phyloP scores from a whole-genome alignment of 2,888 invertebrate genomes.

The Pediacus dermestoides region DNA sequence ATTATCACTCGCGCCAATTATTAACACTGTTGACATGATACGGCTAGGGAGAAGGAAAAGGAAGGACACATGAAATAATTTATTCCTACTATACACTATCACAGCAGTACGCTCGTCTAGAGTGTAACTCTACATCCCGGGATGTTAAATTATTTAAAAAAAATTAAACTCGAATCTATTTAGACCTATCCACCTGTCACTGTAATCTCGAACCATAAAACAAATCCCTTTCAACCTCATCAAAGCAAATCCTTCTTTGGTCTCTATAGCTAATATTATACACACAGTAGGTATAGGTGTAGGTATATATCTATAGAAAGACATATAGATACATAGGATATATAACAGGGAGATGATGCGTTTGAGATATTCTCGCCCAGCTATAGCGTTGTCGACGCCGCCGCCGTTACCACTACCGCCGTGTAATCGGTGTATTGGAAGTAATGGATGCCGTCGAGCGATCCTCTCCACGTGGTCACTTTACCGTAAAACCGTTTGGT shows the following conservation, averaged over 20 bases:
- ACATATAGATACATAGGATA: neutral
- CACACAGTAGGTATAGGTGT: neutral
- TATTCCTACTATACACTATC: too few species aligned
- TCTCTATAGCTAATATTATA: too few species aligned
- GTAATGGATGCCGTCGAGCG: conserved; percentile 33
- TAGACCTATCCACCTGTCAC: too few species aligned
- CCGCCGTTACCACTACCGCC: conserved; percentile 6
- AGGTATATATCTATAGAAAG: neutral
- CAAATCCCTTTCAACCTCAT: too few species aligned
- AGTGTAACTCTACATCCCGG: too few species aligned
- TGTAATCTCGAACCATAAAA: too few species aligned
- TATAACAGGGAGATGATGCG: conserved; percentile 6
- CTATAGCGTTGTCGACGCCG: neutral
- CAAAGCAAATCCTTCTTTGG: conserved; percentile 4
- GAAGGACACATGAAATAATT: neutral
- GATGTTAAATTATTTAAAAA: too few species aligned
- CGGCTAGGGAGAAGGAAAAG: conserved; percentile 1
- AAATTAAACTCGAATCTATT: too few species aligned
- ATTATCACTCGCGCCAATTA: conserved; percentile 1
- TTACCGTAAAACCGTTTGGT: conserved; percentile 50
- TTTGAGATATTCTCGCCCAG: conserved; percentile 1
- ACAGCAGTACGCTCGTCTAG: too few species aligned
- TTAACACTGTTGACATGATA: conserved; percentile 1
- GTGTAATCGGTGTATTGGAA: conserved; percentile 35
- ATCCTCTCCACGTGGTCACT: conserved; percentile 41